Evolutionary conservation across 2,888 invertebrate genomes (phyloP).

Genomic region (Argyresthia goedartella): DNA sequence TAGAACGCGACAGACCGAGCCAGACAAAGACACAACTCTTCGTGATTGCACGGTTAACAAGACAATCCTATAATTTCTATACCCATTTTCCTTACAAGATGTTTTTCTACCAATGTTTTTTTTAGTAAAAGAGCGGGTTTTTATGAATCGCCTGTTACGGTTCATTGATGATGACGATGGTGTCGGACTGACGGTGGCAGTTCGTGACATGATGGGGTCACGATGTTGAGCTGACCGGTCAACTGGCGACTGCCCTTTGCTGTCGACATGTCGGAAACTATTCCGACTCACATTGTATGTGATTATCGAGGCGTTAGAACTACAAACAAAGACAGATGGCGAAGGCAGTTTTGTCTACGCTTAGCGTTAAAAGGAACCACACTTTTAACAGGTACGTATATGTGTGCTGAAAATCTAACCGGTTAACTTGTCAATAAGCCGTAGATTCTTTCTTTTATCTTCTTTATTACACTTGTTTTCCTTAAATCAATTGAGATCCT

Average conservation of each 20-base stretch:
- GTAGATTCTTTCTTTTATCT: too few species aligned
- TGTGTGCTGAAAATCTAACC: too few species aligned
- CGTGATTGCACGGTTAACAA: constrained; percentile 54
- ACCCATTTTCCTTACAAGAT: neutral
- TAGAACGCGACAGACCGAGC: neutral
- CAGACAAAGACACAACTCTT: constrained; percentile 9
- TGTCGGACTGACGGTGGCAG: constrained; percentile 11
- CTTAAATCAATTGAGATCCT: too few species aligned
- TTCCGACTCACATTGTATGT: too few species aligned
- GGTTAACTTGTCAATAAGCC: too few species aligned
- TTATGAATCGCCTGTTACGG: neutral
- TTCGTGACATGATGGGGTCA: constrained; percentile 41
- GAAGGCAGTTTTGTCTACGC: too few species aligned
- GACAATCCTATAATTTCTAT: constrained; percentile 19
- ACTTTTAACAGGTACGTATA: too few species aligned
- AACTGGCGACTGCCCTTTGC: constrained; percentile 27
- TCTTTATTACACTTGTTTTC: too few species aligned
- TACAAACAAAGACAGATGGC: too few species aligned
- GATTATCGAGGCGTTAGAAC: too few species aligned
- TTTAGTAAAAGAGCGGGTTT: neutral
- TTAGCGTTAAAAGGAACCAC: too few species aligned
- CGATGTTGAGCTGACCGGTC: constrained; percentile 35
- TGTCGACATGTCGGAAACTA: constrained; percentile 7
- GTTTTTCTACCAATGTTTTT: neutral
- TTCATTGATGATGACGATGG: too few species aligned